Conservation (phyloP, 2,888 invertebrate species). For the Endotricha flammealis region DNA sequence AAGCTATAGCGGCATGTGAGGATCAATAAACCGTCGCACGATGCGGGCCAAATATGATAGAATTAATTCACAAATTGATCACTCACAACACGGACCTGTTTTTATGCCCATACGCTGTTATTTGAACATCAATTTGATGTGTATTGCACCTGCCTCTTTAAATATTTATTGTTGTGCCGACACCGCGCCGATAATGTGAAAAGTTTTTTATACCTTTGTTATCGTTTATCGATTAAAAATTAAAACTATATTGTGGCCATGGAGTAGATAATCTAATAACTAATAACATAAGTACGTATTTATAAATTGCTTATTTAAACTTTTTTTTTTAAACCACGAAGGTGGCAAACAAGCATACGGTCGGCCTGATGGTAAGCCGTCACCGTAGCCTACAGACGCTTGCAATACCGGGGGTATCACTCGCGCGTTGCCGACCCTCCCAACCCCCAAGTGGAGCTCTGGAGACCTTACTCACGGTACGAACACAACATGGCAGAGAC, state of each 20-base stretch:
- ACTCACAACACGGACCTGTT: constrained; percentile 33
- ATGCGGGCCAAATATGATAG: constrained; percentile 57
- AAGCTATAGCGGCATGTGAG: constrained; percentile 57
- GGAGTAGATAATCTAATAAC: too few relatives aligned
- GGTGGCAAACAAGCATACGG: too few relatives aligned
- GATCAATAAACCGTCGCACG: constrained; percentile 48
- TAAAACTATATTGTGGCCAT: constrained; percentile 2
- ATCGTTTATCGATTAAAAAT: constrained; percentile 18
- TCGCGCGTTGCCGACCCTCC: too few relatives aligned
- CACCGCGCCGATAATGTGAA: constrained; percentile 42
- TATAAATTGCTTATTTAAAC: too few relatives aligned
- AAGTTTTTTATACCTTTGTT: constrained; percentile 31
- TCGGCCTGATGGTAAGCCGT: too few relatives aligned
- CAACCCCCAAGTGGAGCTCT: too few relatives aligned
- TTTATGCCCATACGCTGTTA: constrained; percentile 55
- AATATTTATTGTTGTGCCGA: constrained; percentile 63
- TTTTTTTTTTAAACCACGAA: too few relatives aligned
- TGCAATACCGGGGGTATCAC: too few relatives aligned
- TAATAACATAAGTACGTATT: too few relatives aligned
- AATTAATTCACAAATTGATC: constrained; percentile 68
- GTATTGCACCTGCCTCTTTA: constrained; percentile 69
- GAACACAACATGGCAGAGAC: too few relatives aligned
- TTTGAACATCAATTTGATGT: constrained; percentile 61
- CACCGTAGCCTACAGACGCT: too few relatives aligned
- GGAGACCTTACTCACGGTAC: too few relatives aligned